These are phyloP conservation scores for Luidia sarsii DNA, from an alignment of 53 echinoderm and acorn worm genomes.

Conservation along the genomic window DNA sequence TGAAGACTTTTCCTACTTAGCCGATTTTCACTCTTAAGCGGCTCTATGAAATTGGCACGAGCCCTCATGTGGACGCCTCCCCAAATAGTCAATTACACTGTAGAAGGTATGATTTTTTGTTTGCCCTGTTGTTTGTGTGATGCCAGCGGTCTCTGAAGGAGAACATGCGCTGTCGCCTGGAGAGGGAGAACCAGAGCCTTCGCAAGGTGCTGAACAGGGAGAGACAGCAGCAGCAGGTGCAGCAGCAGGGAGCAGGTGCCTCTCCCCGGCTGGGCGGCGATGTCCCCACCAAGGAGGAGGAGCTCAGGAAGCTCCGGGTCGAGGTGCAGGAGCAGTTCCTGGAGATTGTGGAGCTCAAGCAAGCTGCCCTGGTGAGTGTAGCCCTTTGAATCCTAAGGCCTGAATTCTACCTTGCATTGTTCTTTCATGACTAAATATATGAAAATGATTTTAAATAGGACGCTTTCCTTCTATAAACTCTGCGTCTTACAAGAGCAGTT, in stretches of 20 bases:
- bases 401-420: too few species aligned
- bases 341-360: constrained; percentile 80
- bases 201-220: constrained; percentile 44
- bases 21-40: too few species aligned
- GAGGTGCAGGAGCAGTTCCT: constrained; percentile 79
- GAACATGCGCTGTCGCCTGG: constrained; percentile 60
- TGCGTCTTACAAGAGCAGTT: too few species aligned
- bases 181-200: constrained; percentile 58
- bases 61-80: too few species aligned
- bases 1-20: too few species aligned
- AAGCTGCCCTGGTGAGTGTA: constrained; percentile 62
- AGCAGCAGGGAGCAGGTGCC: constrained; percentile 14
- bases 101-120: too few species aligned
- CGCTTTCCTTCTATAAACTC: too few species aligned
- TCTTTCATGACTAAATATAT: too few species aligned
- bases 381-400: too few species aligned
- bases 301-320: constrained; percentile 47
- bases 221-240: constrained; percentile 27
- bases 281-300: constrained; percentile 36
- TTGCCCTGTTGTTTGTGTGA: not conserved
- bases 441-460: too few species aligned
- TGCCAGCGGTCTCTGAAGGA: constrained; percentile 55
- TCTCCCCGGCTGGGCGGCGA: not conserved
- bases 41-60: too few species aligned
- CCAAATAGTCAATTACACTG: too few species aligned